phyloP scores from a whole-genome alignment of 2,113 vertebrate genomes.

The Danionella cerebrum region DNA sequence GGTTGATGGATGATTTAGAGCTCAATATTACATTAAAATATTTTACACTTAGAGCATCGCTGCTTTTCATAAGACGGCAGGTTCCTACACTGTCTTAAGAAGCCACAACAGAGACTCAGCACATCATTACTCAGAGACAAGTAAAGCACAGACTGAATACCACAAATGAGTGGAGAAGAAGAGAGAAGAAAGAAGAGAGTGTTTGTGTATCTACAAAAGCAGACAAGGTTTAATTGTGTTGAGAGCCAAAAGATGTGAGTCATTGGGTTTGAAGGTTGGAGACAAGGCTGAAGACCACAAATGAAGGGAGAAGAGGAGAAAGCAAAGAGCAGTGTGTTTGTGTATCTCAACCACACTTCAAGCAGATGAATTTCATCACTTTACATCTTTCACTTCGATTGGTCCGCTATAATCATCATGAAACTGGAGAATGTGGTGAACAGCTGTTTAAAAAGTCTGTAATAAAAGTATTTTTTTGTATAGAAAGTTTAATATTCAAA shows the following conservation, averaged over 20 bases:
- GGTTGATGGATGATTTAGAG: too few relatives aligned
- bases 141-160: too few relatives aligned
- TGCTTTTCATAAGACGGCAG: too few relatives aligned
- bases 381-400: conserved; percentile 41
- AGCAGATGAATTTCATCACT: conserved; percentile 41
- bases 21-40: too few relatives aligned
- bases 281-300: conserved; percentile 35
- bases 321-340: too few relatives aligned
- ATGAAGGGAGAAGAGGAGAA: conserved; percentile 40
- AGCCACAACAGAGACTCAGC: conserved; percentile 36
- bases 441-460: background rate
- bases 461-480: too few relatives aligned
- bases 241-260: conserved; percentile 15
- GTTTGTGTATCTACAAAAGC: too few relatives aligned
- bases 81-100: conserved; percentile 31
- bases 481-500: too few relatives aligned
- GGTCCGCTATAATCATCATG: conserved; percentile 24
- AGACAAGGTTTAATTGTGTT: background rate
- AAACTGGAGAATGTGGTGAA: background rate
- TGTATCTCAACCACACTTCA: conserved; percentile 52
- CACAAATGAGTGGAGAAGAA: too few relatives aligned
- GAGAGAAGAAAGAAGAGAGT: too few relatives aligned
- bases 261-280: conserved; percentile 28
- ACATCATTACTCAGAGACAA: conserved; percentile 27
- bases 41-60: too few relatives aligned